Evolutionary conservation across 2,113 vertebrate species (phyloP).

Genomic region (Platichthys stellatus): DNA sequence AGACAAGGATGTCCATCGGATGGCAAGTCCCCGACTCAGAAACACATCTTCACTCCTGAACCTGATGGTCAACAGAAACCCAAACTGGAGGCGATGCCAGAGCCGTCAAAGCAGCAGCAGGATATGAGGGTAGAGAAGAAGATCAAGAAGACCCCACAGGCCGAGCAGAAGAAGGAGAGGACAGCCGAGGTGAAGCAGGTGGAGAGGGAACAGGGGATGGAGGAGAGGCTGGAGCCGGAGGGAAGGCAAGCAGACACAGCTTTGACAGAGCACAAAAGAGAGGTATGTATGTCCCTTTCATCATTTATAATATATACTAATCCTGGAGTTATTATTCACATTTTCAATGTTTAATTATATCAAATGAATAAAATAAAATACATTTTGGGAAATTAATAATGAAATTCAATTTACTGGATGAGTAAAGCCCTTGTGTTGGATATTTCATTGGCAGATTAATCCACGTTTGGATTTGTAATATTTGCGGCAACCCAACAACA

Average conservation of each 20-base stretch:
- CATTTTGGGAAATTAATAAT: background rate
- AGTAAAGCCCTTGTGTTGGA: background rate
- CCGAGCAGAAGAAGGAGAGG: background rate
- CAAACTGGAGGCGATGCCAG: conserved; percentile 27
- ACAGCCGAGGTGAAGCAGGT: background rate
- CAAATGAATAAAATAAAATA: background rate
- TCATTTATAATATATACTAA: background rate
- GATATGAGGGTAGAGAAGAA: conserved; percentile 19
- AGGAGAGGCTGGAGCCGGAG: conserved; percentile 67
- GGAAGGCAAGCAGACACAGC: conserved; percentile 55
- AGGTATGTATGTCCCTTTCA: conserved; percentile 36
- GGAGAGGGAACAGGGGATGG: conserved; percentile 42
- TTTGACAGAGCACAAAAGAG: conserved; percentile 27
- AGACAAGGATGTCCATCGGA: conserved; percentile 39
- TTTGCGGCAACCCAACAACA: too few species aligned
- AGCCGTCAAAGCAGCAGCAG: conserved; percentile 19
- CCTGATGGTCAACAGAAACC: background rate
- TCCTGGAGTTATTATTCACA: background rate
- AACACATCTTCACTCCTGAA: conserved; percentile 19
- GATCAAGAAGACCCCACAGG: conserved; percentile 1
- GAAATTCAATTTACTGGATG: too few species aligned
- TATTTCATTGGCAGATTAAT: too few species aligned
- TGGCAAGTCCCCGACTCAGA: conserved; percentile 31
- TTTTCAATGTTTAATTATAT: too few species aligned
- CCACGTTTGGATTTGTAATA: too few species aligned